Conservation (phyloP, 2,113 vertebrate species). For the Dicentrarchus labrax region DNA sequence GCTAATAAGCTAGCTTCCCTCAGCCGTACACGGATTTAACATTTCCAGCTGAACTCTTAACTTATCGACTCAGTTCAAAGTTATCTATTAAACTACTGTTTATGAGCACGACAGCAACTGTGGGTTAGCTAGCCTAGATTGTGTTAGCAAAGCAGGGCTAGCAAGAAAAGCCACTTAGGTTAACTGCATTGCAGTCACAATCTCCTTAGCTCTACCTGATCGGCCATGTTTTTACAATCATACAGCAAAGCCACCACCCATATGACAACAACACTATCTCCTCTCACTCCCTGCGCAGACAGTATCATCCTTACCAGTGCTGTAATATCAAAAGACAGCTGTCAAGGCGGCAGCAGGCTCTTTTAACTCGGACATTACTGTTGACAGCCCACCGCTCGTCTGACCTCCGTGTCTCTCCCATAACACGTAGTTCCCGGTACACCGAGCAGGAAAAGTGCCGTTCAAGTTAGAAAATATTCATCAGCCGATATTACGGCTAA, state of each 20-base stretch:
- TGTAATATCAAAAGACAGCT: constrained; percentile 51
- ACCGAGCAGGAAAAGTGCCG: constrained; percentile 5
- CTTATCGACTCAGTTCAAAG: neutral
- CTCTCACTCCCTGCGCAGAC: neutral
- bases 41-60: neutral
- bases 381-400: constrained; percentile 67
- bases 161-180: constrained; percentile 65
- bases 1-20: constrained; percentile 40
- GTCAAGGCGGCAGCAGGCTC: constrained; percentile 45
- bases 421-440: constrained; percentile 64
- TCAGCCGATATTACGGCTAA: neutral
- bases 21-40: neutral
- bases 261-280: neutral
- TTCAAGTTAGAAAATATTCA: neutral
- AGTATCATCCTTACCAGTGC: constrained; percentile 65
- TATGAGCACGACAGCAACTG: neutral
- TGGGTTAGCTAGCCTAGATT: constrained; percentile 20
- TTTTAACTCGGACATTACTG: constrained; percentile 59
- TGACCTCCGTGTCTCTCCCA: constrained; percentile 77
- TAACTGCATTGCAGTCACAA: constrained; percentile 70
- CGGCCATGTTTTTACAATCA: constrained; percentile 70
- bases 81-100: neutral
- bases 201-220: constrained; percentile 62
- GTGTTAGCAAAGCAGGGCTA: constrained; percentile 63
- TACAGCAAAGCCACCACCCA: constrained; percentile 19